Base-by-base conservation (phyloP, 1,140 invertebrate species). In the Neodiprion virginianus region DNA sequence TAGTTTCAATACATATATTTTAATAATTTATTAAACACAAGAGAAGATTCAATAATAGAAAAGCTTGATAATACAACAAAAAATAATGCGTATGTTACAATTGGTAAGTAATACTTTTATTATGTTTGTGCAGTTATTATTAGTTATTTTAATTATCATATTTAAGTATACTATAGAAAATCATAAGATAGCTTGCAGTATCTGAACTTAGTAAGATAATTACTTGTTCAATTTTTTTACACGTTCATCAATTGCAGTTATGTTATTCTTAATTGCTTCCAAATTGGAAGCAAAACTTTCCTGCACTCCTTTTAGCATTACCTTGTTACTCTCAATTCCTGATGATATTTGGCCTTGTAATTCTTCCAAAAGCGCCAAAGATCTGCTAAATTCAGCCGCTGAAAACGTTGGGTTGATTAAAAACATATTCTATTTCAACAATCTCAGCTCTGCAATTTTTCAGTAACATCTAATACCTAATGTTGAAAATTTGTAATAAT, bases 371-470 rank as follows among this genome's bases (percentile, higher is more conserved):
- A 96, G 95, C 1, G 92, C 92, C 70, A 97, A 86, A 10, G 95
- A 94, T 87, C 95, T 95, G 49, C 93, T 93, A 82, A 97, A 97
- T 83, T 96, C 94, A 72, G 93, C 92, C 77, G 95, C 96, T 97
- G 86, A 67, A 91, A 92, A 79, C 76, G 77, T 69, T 75, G 69
- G 73, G 48, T 77, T 0, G 23, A 66, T 0, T 69, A 7, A 68
- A 48, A 9, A 48, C 47, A 75, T 72, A 53, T 71, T 40, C 28
- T 3, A 40, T 40, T 40, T 40, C 28, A 4, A 40, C 2, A 74
- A 72, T n/a, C 69, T 66, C 10, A 69, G 67, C 5, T 40, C 28
- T 40, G 12, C 10, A 73, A 40, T 73, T 74, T 40, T 48, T 40
- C 8, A 3, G 48, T 40, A 21, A 73, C 48, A 14, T 8, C 48